Base-by-base conservation (phyloP, 1,140 invertebrate genomes). In the Nasonia vitripennis region DNA sequence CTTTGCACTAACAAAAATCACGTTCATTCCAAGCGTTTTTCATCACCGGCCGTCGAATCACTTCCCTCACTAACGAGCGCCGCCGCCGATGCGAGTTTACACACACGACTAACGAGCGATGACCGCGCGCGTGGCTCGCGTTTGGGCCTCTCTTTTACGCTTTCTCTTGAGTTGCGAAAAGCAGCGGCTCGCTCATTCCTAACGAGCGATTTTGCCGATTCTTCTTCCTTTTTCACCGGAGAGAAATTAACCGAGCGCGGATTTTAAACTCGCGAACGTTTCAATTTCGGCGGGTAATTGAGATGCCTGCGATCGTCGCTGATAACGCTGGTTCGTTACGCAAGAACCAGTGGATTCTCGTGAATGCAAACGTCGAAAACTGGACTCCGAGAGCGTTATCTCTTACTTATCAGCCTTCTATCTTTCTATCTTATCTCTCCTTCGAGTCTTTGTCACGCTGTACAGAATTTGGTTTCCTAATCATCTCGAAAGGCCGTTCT, bases 131-230 rank as follows among this genome's bases (percentile, higher is more conserved):
- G 34, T 37, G 3, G 48, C 34, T 71, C 45, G 62, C 62, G 37
- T n/a, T 68, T 74, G 83, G 74, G 80, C 45, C 48, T 68, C 83
- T 74, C 77, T 75, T 81, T 81, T 81, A 85, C 51, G 37, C 83
- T 85, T 85, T 80, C 80, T 68, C 45, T 78, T 82, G 34, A 23
- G 27, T 82, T 82, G 34, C 51, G 73, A 83, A 83, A 77, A 83
- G 7, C 23, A 75, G 10, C 45, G 23, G 6, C 17, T 68, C 34
- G 37, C 7, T 83, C 37, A 68, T 48, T 68, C 2, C 62, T 77
- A 37, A 48, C 51, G 37, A 83, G 14, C 55, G 34, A 77, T 77
- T 77, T 78, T 51, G 68, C 67, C 45, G n/a, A 78, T 84, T 45
- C 31, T 10, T 83, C 73, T 75, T 77, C 31, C n/a, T 75, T 74